phyloP scores from a whole-genome alignment of 2,888 invertebrate species.

The Oligia strigilis region DNA sequence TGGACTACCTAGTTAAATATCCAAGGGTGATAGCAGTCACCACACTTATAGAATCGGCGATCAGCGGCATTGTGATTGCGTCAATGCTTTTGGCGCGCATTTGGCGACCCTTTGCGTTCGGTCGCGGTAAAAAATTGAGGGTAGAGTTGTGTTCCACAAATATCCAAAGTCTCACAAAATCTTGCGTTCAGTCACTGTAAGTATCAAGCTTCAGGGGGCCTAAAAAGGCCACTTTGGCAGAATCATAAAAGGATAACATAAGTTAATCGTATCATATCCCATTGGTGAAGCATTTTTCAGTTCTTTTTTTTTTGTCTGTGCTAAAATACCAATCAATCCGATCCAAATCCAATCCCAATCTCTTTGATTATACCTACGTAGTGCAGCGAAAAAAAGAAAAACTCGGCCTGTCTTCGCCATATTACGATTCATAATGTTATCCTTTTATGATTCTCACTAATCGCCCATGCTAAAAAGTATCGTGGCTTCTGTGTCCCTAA shows the following conservation, averaged over 20 bases:
- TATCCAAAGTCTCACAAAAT: neutral
- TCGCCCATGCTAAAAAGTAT: neutral
- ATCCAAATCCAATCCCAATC: no score
- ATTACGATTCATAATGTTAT: no score
- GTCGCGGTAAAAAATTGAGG: neutral
- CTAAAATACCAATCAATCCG: no score
- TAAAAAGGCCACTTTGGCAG: no score
- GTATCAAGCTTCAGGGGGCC: neutral
- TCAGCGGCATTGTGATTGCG: neutral
- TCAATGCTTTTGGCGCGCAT: neutral
- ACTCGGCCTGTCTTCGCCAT: no score
- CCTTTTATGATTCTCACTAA: neutral
- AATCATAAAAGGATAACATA: no score
- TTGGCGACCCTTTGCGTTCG: neutral
- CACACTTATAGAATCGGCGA: neutral
- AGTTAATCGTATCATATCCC: no score
- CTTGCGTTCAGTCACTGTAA: neutral
- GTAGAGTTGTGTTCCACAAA: neutral
- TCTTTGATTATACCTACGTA: no score
- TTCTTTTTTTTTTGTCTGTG: no score
- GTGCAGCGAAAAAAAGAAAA: no score
- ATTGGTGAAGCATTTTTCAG: no score
- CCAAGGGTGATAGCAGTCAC: neutral
- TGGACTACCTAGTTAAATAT: constrained; percentile 28
- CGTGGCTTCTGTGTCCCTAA: constrained; percentile 43